Evolutionary conservation across 2,797 vertebrate genomes (phyloP), one percentile per base, ranked within the genome.

Genomic region (Botia kubotai): DNA sequence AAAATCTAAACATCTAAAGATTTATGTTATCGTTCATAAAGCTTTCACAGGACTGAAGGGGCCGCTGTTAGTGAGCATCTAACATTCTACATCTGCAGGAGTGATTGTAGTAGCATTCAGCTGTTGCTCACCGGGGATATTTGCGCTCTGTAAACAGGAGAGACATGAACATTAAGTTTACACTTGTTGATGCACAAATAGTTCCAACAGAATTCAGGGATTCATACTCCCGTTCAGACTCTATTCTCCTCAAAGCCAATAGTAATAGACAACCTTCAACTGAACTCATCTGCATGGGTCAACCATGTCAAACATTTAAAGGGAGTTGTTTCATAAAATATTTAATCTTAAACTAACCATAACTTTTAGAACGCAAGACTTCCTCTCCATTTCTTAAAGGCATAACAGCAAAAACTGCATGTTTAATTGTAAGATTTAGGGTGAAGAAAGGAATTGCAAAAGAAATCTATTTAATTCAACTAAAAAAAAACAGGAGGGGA

Each of bases 101-200:
- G 63, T 43, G 17, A 77, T 75, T 79, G 50, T 60, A 52, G 13
- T 76, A 39, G 23, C 67, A 55, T 55, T 72, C 48, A 26, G 16
- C 69, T 19, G 53, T 74, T 83, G 79, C 48, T 72, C 39, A 75
- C 14, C 13, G 21, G 65, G 78, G 75, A 77, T 74, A 60, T 57
- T 36, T 79, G 79, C 29, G 48, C 66, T 62, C 58, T 69, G 73
- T 80, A 74, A 85, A 77, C 58, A 69, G 60, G n/a, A 69, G 74
- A 77, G 46, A 36, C 63, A 63, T 8, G 2, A 67, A 80, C 33
- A 55, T 79, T 71, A 75, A 80, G 26, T 77, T 84, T 81, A 83
- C 84, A 83, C 80, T 74, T 88, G 80, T 76, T 85, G 60, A 71
- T 57, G 29, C 48, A 69, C 63, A 75, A 80, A 80, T 52, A 82